Percentiles rank a stretch among this genome's conserved stretches.
phyloP scores from a whole-genome alignment of 1,140 invertebrate genomes.

The Hylyphantes graminicola region DNA sequence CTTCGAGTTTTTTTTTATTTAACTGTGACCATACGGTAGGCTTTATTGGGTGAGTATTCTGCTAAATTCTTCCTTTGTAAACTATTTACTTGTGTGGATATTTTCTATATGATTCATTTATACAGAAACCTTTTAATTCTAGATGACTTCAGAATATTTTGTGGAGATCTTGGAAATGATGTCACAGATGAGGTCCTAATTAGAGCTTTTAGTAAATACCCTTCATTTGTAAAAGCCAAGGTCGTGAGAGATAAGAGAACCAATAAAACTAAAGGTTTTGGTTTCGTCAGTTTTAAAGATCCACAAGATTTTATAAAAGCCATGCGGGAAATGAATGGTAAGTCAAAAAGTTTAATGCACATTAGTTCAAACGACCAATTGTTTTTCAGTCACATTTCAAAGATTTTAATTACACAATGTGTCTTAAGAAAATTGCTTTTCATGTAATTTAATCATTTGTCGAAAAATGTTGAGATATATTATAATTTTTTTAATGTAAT shows the following conservation, averaged over 20 bases:
- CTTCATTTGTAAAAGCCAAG: slow-evolving; percentile 93
- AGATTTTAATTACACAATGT: too few species aligned
- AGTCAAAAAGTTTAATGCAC: slow-evolving; percentile 63
- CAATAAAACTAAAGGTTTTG: slow-evolving; percentile 99
- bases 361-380: not conserved
- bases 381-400: not conserved
- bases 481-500: too few species aligned
- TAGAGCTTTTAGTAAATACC: slow-evolving; percentile 94
- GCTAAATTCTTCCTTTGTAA: too few species aligned
- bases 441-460: too few species aligned
- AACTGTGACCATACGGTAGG: not conserved
- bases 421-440: too few species aligned
- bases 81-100: too few species aligned
- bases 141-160: slow-evolving; percentile 99
- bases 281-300: slow-evolving; percentile 98
- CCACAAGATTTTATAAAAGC: slow-evolving; percentile 97
- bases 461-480: too few species aligned
- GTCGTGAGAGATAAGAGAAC: slow-evolving; percentile 96
- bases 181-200: slow-evolving; percentile 96
- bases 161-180: slow-evolving; percentile 98
- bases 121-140: slow-evolving; percentile 52
- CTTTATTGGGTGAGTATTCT: too few species aligned
- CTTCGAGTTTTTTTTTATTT: not conserved
- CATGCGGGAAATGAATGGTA: slow-evolving; percentile 81
- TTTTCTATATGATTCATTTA: not conserved